phyloP scores from a whole-genome alignment of 2,113 vertebrate genomes.

The Grammomys dolichurus region DNA sequence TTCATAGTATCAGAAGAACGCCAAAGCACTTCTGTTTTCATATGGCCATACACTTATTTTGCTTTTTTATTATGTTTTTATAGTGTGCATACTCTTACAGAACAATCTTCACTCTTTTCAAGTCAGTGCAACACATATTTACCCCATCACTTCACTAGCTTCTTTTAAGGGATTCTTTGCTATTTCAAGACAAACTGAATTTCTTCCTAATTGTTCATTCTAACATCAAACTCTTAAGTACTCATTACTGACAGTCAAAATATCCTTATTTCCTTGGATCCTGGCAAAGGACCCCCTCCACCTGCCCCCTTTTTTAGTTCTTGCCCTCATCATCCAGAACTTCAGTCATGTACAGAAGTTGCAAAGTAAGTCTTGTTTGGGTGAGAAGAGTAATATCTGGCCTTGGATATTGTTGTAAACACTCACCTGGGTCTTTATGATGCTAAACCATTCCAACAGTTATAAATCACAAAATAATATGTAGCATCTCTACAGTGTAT shows the following conservation, averaged over 20 bases:
- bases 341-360: conserved; percentile 47
- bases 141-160: background rate
- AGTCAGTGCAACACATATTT: conserved; percentile 9
- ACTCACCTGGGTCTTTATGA: conserved; percentile 50
- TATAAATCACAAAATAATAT: conserved; percentile 71
- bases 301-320: background rate
- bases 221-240: background rate
- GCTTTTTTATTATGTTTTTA: conserved; percentile 37
- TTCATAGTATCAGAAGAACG: conserved; percentile 48
- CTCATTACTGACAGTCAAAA: background rate
- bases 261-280: conserved; percentile 6
- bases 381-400: conserved; percentile 25
- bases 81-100: background rate
- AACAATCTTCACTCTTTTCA: conserved; percentile 42
- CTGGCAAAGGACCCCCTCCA: background rate
- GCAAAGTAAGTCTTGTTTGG: conserved; percentile 12
- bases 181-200: conserved; percentile 50
- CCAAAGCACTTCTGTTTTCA: conserved; percentile 17
- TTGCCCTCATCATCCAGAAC: background rate
- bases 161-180: conserved; percentile 16
- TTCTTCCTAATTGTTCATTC: conserved; percentile 61
- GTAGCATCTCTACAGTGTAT: conserved; percentile 41
- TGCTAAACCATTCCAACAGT: conserved; percentile 51
- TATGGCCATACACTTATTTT: conserved; percentile 27
- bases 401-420: conserved; percentile 56